Base-by-base conservation (phyloP, 2,888 invertebrate genomes). In the Lycophotia porphyrea region DNA sequence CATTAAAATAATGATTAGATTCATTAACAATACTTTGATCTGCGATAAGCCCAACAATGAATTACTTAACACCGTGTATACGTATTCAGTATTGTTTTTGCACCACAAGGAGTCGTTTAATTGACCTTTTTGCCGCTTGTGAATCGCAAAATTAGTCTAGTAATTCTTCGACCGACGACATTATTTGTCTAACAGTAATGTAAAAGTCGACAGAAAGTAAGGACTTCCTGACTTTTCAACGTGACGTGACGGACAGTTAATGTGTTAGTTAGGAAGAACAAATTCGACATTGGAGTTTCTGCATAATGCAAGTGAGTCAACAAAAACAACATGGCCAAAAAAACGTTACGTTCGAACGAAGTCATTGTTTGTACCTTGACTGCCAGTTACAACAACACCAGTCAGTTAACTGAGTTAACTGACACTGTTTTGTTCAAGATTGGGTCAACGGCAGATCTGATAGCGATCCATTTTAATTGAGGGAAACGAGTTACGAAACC, bases 21-120 rank as follows among this genome's bases (percentile, higher is more conserved):
- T 87, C 89, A 88, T 88, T 90, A 93, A 92, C 92, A 92, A 91
- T 90, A 89, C 89, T 88, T 90, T 66, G 70, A 91, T 90, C 90
- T 86, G 78, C 80, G 84, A 81, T 86, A 75, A 79, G 90, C 85
- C 71, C 71, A 87, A 87, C 88, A 89, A 90, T 90, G 86, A 84
- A 87, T 89, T 90, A 88, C 89, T 87, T 89, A 88, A 91, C 77
- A 79, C 78, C 66, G 85, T 87, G 86, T 80, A 80, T 82, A 82
- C 76, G 83, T 84, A 70, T n/a, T n/a, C 15, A 72, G 82, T 78
- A 82, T 85, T 78, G 81, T 86, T 87, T 85, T 82, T 82, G 69
- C 47, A 52, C 68, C 77, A 81, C 80, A 79, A 72, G 60, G 69
- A 75, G 52, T 58, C 31, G 61, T 72, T 81, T 76, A 76, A 67